These are phyloP conservation scores for Jordanella pulchra DNA, from an alignment of 2,797 vertebrate species.

Conservation along the genomic window DNA sequence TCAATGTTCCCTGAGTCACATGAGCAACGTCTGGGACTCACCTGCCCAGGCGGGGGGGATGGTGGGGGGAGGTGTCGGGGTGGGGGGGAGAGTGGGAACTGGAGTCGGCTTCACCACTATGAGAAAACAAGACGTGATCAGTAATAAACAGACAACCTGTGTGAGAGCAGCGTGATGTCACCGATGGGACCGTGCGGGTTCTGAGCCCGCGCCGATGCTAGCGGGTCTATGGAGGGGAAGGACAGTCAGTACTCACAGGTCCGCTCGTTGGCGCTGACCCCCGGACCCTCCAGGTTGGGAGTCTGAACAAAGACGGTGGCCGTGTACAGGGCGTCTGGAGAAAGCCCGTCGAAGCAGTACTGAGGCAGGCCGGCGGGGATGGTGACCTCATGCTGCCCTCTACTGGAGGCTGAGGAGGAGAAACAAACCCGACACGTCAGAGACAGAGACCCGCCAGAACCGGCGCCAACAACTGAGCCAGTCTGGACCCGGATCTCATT, in stretches of 20 bases:
- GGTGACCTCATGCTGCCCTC: slow-evolving; percentile 92
- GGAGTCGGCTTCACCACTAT: slow-evolving; percentile 92
- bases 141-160: slow-evolving; percentile 1
- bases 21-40: slow-evolving; percentile 72
- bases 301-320: slow-evolving; percentile 93
- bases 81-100: slow-evolving; percentile 88
- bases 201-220: too few species aligned
- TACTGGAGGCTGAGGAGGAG: slow-evolving; percentile 66
- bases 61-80: slow-evolving; percentile 91
- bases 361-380: slow-evolving; percentile 89
- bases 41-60: slow-evolving; percentile 93
- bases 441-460: too few species aligned
- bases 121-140: background rate
- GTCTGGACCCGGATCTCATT: background rate
- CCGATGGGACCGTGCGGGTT: background rate
- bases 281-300: slow-evolving; percentile 93
- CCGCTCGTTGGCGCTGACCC: slow-evolving; percentile 83
- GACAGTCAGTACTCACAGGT: slow-evolving; percentile 80
- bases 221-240: too few species aligned
- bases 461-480: background rate
- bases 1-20: too few species aligned
- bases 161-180: slow-evolving; percentile 23
- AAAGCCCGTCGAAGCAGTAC: slow-evolving; percentile 92
- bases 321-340: slow-evolving; percentile 86
- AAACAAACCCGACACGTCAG: background rate